Evolutionary conservation across 1,140 invertebrate species (phyloP).

Genomic region (Euura saliciscinereae): DNA sequence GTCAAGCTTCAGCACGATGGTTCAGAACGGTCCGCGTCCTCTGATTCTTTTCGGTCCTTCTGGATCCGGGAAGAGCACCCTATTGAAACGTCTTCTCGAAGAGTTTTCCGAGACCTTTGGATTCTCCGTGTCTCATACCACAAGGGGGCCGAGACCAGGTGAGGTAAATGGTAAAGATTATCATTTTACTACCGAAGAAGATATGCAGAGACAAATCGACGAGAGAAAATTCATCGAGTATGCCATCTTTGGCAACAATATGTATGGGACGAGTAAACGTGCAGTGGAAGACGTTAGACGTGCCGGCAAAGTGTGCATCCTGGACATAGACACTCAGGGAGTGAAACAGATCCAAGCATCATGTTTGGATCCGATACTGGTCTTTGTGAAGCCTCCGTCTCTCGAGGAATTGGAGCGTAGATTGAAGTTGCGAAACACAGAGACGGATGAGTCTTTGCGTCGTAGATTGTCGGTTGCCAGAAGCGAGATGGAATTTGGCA

Average conservation of each 20-base stretch:
- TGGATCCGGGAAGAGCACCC: constrained; percentile 94
- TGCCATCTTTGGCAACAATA: constrained; percentile 90
- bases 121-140: constrained; percentile 94
- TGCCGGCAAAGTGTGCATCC: constrained; percentile 86
- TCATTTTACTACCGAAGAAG: constrained; percentile 78
- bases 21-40: constrained; percentile 70
- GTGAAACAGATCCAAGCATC: constrained; percentile 90
- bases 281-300: constrained; percentile 83
- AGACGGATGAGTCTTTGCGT: constrained; percentile 84
- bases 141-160: constrained; percentile 73
- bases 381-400: constrained; percentile 95
- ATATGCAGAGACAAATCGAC: constrained; percentile 80
- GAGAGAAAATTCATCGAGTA: constrained; percentile 91
- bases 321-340: constrained; percentile 97
- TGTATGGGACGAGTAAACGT: constrained; percentile 95
- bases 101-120: constrained; percentile 91
- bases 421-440: constrained; percentile 80
- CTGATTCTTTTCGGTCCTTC: constrained; percentile 94
- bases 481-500: constrained; percentile 86
- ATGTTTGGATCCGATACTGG: constrained; percentile 80
- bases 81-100: constrained; percentile 83
- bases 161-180: constrained; percentile 87
- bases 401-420: constrained; percentile 80
- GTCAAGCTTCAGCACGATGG: constrained; percentile 63
- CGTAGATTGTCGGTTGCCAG: constrained; percentile 76